A percentile compares a stretch with the other conserved stretches of the same genome.
These are phyloP conservation scores for Calliphora vicina DNA, from an alignment of 1,140 invertebrate genomes.

Conservation along the genomic window DNA sequence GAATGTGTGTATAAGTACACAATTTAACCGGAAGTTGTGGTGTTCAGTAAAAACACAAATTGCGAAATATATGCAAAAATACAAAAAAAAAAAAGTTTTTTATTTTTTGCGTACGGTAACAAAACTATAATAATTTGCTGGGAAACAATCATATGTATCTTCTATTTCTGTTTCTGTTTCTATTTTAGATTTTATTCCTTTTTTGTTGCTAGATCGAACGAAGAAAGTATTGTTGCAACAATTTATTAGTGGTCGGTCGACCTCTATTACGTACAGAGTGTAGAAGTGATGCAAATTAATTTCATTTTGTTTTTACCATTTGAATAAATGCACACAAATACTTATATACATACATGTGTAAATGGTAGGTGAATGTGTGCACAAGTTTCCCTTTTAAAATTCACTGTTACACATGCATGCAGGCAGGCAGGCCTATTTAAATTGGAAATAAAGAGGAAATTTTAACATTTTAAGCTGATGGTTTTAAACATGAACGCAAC, in stretches of 20 bases:
- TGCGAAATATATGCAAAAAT: not conserved
- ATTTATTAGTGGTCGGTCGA: conserved; percentile 26
- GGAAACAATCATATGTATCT: conserved; percentile 1
- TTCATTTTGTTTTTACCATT: conserved; percentile 19
- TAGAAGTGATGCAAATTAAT: conserved; percentile 32
- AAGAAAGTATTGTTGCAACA: conserved; percentile 31
- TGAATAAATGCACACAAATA: not conserved
- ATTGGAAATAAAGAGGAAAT: conserved; percentile 27
- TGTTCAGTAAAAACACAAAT: not conserved
- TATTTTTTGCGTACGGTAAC: no score
- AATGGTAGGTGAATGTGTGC: no score
- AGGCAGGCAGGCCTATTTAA: not conserved
- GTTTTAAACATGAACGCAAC: conserved; percentile 33
- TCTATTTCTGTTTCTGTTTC: conserved; percentile 11
- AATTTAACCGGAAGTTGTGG: conserved; percentile 16
- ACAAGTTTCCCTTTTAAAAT: not conserved
- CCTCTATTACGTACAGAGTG: conserved; percentile 24
- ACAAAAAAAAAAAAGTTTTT: not conserved
- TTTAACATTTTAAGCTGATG: conserved; percentile 34
- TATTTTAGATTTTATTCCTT: not conserved
- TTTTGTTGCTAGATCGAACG: not conserved
- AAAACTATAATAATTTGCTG: not conserved
- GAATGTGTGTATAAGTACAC: not conserved
- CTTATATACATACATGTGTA: not conserved
- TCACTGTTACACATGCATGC: not conserved